phyloP scores from a whole-genome alignment of 2,797 vertebrate species.

The Peromyscus eremicus region DNA sequence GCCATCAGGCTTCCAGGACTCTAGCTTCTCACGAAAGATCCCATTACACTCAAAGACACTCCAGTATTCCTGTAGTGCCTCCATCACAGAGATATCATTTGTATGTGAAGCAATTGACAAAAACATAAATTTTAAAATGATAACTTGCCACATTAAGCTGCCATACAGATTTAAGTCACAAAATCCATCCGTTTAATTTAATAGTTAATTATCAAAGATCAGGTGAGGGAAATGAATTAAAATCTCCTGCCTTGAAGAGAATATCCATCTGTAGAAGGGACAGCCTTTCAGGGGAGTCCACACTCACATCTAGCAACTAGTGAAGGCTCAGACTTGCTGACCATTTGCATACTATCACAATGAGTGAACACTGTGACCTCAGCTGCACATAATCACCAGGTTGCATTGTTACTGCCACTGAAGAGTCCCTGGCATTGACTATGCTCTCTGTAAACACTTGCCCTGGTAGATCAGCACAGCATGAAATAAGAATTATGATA shows the following conservation, averaged over 20 bases:
- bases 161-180: neutral
- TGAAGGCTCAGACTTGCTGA: neutral
- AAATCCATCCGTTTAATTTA: slow-evolving; percentile 3
- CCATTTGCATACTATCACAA: neutral
- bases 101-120: neutral
- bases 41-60: neutral
- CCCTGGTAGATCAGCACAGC: neutral
- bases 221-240: neutral
- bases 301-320: neutral
- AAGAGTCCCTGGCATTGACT: neutral
- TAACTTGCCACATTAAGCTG: neutral
- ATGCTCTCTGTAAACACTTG: neutral
- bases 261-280: neutral
- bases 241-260: neutral
- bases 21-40: neutral
- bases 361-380: neutral
- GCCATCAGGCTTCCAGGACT: neutral
- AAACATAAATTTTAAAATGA: neutral
- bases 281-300: neutral
- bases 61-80: neutral
- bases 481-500: slow-evolving; percentile 34
- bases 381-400: neutral
- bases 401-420: neutral
- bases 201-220: slow-evolving; percentile 28
- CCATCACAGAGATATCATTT: neutral